A percentile compares a stretch with the other conserved stretches of the same genome.
Evolutionary conservation across 2,888 invertebrate genomes (phyloP).

Genomic region (Fabriciana adippe): DNA sequence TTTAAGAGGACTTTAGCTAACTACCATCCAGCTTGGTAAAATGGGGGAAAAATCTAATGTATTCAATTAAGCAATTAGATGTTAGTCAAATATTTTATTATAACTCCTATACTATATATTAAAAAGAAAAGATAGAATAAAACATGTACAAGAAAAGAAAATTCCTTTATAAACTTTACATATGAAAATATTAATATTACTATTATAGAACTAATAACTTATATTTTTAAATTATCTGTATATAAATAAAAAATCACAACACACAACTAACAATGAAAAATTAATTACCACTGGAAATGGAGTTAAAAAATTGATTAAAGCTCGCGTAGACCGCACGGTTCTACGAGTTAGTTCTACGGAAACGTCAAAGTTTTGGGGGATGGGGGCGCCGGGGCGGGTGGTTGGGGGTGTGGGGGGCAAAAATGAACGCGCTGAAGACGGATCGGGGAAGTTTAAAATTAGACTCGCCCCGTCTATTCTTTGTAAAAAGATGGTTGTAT

Average conservation of each 20-base stretch:
- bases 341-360: conserved; percentile 57
- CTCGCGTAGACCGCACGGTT: conserved; percentile 58
- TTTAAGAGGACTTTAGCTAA: too few relatives aligned
- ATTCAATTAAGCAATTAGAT: too few relatives aligned
- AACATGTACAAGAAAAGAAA: too few relatives aligned
- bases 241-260: not conserved
- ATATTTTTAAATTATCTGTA: not conserved
- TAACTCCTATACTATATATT: too few relatives aligned
- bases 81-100: too few relatives aligned
- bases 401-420: conserved; percentile 49
- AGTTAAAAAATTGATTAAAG: conserved; percentile 77
- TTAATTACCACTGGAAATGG: conserved; percentile 59
- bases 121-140: too few relatives aligned
- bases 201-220: too few relatives aligned
- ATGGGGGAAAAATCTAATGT: too few relatives aligned
- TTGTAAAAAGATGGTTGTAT: conserved; percentile 37
- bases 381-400: conserved; percentile 40
- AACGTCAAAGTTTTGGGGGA: conserved; percentile 49
- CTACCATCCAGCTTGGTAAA: too few relatives aligned
- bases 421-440: conserved; percentile 61
- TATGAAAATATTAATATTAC: too few relatives aligned
- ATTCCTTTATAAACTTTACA: too few relatives aligned
- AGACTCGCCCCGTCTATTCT: conserved; percentile 49
- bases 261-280: conserved; percentile 34
- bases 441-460: conserved; percentile 64